phyloP scores from a whole-genome alignment of 2,888 invertebrate genomes.

The Asteroscopus sphinx region DNA sequence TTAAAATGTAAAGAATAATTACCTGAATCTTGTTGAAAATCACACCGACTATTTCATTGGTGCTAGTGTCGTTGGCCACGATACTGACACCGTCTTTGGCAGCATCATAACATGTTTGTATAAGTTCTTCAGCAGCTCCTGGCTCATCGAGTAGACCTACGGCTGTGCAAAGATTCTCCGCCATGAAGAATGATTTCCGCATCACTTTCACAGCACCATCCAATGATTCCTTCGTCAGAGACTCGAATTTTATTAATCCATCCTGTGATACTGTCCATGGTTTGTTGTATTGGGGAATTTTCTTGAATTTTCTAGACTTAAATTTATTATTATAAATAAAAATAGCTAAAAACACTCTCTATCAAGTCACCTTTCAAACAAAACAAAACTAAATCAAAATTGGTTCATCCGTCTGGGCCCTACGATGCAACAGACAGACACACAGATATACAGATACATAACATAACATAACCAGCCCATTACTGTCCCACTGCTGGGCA shows the following conservation, averaged over 20 bases:
- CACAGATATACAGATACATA: too few species aligned
- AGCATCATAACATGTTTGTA: conserved; percentile 4
- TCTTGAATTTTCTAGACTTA: too few species aligned
- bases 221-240: conserved; percentile 11
- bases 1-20: not conserved
- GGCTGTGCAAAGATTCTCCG: conserved; percentile 18
- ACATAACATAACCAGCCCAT: too few species aligned
- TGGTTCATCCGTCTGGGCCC: too few species aligned
- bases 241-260: conserved; percentile 13
- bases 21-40: conserved; percentile 23
- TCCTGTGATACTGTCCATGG: conserved; percentile 15
- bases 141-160: conserved; percentile 18
- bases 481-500: too few species aligned
- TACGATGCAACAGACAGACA: too few species aligned
- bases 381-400: too few species aligned
- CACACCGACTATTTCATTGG: conserved; percentile 22
- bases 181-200: conserved; percentile 15
- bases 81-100: conserved; percentile 23
- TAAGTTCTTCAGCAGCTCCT: conserved; percentile 24
- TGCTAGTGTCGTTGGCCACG: conserved; percentile 14
- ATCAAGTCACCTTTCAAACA: too few species aligned
- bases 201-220: conserved; percentile 22
- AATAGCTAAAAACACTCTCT: too few species aligned
- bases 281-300: not conserved
- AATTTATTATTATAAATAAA: too few species aligned